Conservation (phyloP, 2,888 invertebrate species). For the Protonemura montana region DNA sequence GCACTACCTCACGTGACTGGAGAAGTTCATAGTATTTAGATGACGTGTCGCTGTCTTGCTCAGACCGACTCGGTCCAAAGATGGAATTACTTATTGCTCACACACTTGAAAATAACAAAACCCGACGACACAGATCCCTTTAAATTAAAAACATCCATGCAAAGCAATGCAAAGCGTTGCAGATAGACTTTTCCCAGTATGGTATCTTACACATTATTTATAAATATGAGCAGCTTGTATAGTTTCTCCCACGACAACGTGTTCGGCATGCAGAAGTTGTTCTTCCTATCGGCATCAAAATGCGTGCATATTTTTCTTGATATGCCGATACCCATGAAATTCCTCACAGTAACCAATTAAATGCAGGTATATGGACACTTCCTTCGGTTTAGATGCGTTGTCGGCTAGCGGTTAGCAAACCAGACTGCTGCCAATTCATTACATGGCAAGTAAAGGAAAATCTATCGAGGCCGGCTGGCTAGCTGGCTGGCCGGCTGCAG, state of each 20-base stretch:
- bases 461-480: background rate
- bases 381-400: background rate
- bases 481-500: background rate
- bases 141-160: too few species aligned
- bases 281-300: background rate
- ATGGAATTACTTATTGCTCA: background rate
- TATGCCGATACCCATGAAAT: background rate
- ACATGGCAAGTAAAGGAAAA: background rate
- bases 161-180: too few species aligned
- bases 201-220: background rate
- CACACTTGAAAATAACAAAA: background rate
- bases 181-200: background rate
- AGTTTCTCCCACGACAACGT: background rate
- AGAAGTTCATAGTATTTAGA: background rate
- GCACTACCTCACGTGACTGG: background rate
- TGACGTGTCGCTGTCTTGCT: background rate
- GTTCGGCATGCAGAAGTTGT: background rate
- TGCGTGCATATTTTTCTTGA: background rate
- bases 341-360: background rate
- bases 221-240: background rate
- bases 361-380: background rate
- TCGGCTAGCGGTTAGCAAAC: background rate
- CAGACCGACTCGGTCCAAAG: background rate
- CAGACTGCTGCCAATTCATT: background rate
- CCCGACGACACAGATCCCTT: too few species aligned